Evolutionary conservation across 2,113 vertebrate genomes (phyloP).

Genomic region (Chlorodrepanis virens): DNA sequence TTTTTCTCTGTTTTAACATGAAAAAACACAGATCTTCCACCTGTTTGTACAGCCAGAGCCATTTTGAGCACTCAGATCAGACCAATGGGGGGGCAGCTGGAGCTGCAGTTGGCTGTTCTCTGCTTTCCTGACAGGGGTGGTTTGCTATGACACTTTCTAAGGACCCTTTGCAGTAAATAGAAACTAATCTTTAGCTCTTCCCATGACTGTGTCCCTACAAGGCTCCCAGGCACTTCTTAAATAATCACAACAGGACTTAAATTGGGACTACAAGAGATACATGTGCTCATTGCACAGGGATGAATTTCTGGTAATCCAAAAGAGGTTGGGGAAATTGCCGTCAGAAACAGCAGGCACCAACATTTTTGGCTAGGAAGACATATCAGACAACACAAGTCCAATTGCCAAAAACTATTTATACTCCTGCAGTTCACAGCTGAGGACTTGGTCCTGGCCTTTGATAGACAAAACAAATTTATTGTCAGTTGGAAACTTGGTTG

Average conservation of each 20-base stretch:
- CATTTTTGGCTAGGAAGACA: not conserved
- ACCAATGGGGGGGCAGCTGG: not conserved
- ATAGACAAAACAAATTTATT: not conserved
- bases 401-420: constrained; percentile 23
- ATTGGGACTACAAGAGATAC: not conserved
- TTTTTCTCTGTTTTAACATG: not conserved
- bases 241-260: not conserved
- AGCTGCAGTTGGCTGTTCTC: not conserved
- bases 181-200: constrained; percentile 28
- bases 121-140: not conserved
- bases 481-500: not conserved
- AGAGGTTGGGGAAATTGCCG: not conserved
- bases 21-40: not conserved
- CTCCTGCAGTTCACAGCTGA: constrained; percentile 33
- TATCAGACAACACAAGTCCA: not conserved
- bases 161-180: constrained; percentile 13
- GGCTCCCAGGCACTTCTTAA: not conserved
- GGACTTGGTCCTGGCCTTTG: constrained; percentile 25
- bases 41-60: not conserved
- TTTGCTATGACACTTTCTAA: not conserved
- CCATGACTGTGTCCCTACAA: not conserved
- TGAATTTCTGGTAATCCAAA: constrained; percentile 16
- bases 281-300: not conserved
- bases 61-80: not conserved
- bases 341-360: not conserved